Base-by-base conservation (phyloP, 2,888 invertebrate genomes). In the Metacarcinus magister region DNA sequence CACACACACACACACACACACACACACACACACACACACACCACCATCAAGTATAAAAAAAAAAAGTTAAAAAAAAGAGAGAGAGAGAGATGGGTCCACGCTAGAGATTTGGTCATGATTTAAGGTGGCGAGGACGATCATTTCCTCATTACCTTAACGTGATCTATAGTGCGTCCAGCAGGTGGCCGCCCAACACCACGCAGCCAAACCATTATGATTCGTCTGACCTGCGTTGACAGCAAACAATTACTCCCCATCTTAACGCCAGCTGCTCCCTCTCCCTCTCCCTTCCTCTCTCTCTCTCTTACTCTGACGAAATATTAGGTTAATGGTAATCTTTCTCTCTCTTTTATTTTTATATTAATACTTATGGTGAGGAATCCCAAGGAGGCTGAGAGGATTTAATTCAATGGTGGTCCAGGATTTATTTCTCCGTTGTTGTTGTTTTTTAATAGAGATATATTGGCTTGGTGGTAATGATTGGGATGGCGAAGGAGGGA, bases 1-100 rank as follows among this genome's bases (percentile, higher is more conserved):
- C 90, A 90, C 90, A 90, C 43, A 90, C 90, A 44, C 44, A 44
- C 44, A 39, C 44, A 90, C 90, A 39, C 43, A 90, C 90, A 43
- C 90, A 90, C 43, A 43, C 32, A 89, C 89, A n/a, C 89, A 89
- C 89, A n/a, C 32, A 90, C 90, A 90, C 90, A 90, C 90, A 32
- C 90, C 32, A 19, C 32, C 32, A 43, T 39, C 16, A 43, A 32
- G 28, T 19, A 90, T 32, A 39, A 32, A 90, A 19, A 32, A 90
- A 32, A 32, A 32, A 16, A 32, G 13, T 91, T 32, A 44, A 39
- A 91, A 67, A 67, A 23, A 48, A 92, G 19, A n/a, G 43, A 13
- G 43, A n/a, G 43, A 43, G 90, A 90, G 43, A 39, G 39, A 90
- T 16, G 19, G 16, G 19, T 8, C 32, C 54, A 5, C 44, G 28